Base-by-base conservation (phyloP, 2,113 vertebrate genomes). In the Pao palembangensis region DNA sequence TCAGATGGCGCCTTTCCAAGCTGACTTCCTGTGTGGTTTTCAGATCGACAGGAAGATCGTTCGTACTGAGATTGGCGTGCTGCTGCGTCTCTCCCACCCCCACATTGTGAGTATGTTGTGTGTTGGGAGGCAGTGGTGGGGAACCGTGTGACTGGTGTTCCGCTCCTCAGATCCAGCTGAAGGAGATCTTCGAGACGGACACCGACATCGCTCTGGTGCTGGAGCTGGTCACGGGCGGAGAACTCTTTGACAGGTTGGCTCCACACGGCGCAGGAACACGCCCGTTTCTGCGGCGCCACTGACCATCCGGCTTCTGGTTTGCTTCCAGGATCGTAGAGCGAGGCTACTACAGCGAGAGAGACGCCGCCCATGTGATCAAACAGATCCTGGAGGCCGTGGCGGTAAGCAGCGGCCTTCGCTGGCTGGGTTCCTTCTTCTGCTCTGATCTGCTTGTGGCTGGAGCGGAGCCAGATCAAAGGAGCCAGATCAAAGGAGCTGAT, bases 31-130 rank as follows among this genome's bases (percentile, higher is more conserved):
- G 21, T 23, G n/a, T 23, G 21, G 21, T 31, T 76, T 75, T 51
- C 77, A 96, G 94, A 94, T 95, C 0, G 94, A 95, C 80, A 94
- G 92, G 70, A 96, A 96, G 84, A 96, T 94, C 0, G 94, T 94
- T 49, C 88, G 93, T 43, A 96, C 93, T 0, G 94, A 96, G 80
- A 94, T 96, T 0, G 94, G 94, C 18, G 93, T 95, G 59, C 78
- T 95, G 82, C 81, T 96, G 19, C 92, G 95, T 2, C 94, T 93
- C 21, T 23, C 21, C 0, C 94, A 95, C 71, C 94, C 93, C 21
- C 21, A 23, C 12, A 94, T 96, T 0, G 94, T 96, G 75, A 23
- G 94, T 79, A 18, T 55, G 14, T n/a, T n/a, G n/a, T n/a, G 13
- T 17, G 12, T 14, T 41, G n/a, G n/a, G n/a, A n/a, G n/a, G n/a